Evolutionary conservation across 2,888 invertebrate species (phyloP), one percentile per base, ranked within the genome.

Genomic region (Dastarcus helophoroides): DNA sequence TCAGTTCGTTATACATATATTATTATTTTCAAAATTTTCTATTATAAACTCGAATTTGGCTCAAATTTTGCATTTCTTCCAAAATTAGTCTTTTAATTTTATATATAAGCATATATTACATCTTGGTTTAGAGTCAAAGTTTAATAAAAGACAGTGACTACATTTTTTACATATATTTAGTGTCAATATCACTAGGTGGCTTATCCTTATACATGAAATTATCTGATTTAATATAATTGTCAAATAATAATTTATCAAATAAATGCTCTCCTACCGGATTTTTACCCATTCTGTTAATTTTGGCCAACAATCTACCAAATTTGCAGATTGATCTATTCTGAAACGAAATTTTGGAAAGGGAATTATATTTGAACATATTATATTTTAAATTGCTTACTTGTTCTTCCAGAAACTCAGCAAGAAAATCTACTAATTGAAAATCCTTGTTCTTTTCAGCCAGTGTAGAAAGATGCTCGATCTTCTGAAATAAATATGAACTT

Each of bases 341-440:
- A 7, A 34, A 32, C 31, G 14, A 27, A 35, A 30, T 24, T 6
- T 9, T 23, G 36, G 28, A 14, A 9, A 29, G 1, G 14, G 13
- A 33, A 7, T 19, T 25, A 26, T 4, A 31, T 29, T 21, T 19
- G 1, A 11, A 22, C 23, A 26, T 16, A 25, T 23, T 26, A 29
- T 37, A n/a, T n/a, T n/a, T n/a, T n/a, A n/a, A n/a, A n/a, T n/a
- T n/a, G n/a, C n/a, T n/a, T n/a, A 55, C 53, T 43, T 75, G 74
- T 40, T 71, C 69, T 26, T 61, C 58, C 42, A 75, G 58, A 48
- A 65, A 73, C 17, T 67, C 56, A 16, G 67, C 61, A 34, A 74
- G 56, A 38, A 68, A 65, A 47, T 73, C 69, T 39, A 59, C 57
- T 6, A 69, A 52, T 36, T 65, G 64, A 22, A 63, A 48, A 50